These are phyloP conservation scores for Pemphredon lugubris DNA, from an alignment of 2,888 invertebrate genomes.

Conservation along the genomic window DNA sequence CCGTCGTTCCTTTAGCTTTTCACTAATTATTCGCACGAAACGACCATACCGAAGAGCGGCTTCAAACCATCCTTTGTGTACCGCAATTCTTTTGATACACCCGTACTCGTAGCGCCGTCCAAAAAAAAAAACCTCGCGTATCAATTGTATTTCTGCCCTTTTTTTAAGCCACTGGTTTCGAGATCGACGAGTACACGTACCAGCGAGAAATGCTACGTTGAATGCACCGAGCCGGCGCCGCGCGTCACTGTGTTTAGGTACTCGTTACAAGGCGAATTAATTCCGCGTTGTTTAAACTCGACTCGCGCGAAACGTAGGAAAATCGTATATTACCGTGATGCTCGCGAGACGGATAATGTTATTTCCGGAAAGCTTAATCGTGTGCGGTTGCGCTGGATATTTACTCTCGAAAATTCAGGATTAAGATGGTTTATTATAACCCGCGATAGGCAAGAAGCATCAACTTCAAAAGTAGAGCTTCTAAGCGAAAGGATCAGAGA, in stretches of 20 bases:
- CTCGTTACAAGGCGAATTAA: neutral
- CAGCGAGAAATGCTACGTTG: neutral
- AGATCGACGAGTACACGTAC: neutral
- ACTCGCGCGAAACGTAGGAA: neutral
- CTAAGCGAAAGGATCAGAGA: too few relatives aligned
- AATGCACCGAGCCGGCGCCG: neutral
- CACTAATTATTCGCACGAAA: constrained; percentile 26
- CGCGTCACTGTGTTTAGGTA: neutral
- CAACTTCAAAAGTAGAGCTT: too few relatives aligned
- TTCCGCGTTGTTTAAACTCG: neutral
- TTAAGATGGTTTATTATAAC: too few relatives aligned
- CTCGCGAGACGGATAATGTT: too few relatives aligned
- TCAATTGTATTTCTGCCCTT: neutral
- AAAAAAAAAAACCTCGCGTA: neutral
- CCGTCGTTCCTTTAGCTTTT: constrained; percentile 17
- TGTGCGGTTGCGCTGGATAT: neutral
- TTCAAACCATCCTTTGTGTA: constrained; percentile 18
- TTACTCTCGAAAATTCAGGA: too few relatives aligned
- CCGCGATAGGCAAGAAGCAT: too few relatives aligned
- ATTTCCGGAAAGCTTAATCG: too few relatives aligned
- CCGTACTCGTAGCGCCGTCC: neutral
- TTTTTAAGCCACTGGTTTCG: neutral
- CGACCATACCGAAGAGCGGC: neutral
- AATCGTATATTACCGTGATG: too few relatives aligned
- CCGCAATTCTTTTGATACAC: neutral